Percentiles rank a stretch among this genome's conserved stretches.
Conservation (phyloP, 2,797 vertebrate genomes). For the Aplochiton taeniatus region DNA sequence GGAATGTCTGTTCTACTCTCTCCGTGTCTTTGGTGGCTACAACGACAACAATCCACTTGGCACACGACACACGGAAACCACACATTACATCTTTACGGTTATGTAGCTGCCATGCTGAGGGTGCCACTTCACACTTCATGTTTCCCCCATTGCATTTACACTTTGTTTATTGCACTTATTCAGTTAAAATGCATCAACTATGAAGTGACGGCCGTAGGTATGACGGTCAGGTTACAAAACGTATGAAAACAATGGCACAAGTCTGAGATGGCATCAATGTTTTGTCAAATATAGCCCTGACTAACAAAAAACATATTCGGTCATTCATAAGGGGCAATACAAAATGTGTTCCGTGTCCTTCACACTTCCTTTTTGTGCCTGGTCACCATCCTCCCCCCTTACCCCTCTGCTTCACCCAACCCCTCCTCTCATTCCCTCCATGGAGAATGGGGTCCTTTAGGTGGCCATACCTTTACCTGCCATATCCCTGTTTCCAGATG, state of each 20-base stretch:
- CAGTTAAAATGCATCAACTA: conserved; percentile 42
- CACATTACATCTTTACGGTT: conserved; percentile 47
- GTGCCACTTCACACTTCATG: conserved; percentile 31
- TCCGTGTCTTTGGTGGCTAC: too few relatives aligned
- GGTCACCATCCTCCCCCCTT: too few relatives aligned
- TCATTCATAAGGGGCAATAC: too few relatives aligned
- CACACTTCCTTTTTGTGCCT: too few relatives aligned
- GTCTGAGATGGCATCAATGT: conserved; percentile 54
- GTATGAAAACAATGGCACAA: conserved; percentile 65
- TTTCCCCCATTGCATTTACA: conserved; percentile 15
- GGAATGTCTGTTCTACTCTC: too few relatives aligned
- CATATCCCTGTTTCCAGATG: not conserved
- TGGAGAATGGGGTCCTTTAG: too few relatives aligned
- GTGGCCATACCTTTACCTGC: too few relatives aligned
- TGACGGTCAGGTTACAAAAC: conserved; percentile 66
- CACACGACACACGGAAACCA: conserved; percentile 39
- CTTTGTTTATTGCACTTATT: conserved; percentile 43
- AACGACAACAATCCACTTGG: not conserved
- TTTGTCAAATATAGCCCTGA: conserved; percentile 20
- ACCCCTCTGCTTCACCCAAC: too few relatives aligned
- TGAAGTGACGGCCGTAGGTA: conserved; percentile 34
- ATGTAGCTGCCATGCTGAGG: conserved; percentile 49
- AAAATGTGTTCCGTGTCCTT: too few relatives aligned
- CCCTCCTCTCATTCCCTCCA: too few relatives aligned
- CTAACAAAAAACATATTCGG: not conserved